A percentile compares a stretch with the other conserved stretches of the same genome.
Conservation (phyloP, 2,888 invertebrate species). For the Torymus texanus region DNA sequence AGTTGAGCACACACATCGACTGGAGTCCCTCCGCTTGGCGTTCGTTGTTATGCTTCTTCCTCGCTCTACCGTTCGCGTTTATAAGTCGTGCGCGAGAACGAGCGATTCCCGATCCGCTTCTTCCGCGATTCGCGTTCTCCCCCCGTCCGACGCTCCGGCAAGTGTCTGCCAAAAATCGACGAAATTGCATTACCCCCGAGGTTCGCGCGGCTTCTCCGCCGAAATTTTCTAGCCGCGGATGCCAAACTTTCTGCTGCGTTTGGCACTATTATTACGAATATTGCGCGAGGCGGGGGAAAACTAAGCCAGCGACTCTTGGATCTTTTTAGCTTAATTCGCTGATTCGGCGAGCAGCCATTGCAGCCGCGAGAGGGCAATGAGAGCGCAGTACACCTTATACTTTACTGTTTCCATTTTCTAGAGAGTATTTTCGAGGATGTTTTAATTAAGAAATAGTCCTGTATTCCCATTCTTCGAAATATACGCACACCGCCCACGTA, state of each 20-base stretch:
- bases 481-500: no score
- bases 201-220: neutral
- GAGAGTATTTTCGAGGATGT: no score
- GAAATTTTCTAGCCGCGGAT: slow-evolving; percentile 7
- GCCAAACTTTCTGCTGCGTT: slow-evolving; percentile 46
- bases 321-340: slow-evolving; percentile 25
- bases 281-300: slow-evolving; percentile 1
- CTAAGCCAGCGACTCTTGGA: slow-evolving; percentile 15
- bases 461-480: neutral
- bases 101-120: slow-evolving; percentile 20
- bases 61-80: neutral
- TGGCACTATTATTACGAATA: slow-evolving; percentile 37
- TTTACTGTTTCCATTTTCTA: neutral
- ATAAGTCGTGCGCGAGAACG: slow-evolving; percentile 48
- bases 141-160: neutral
- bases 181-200: slow-evolving; percentile 39
- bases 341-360: slow-evolving; percentile 10
- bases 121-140: neutral
- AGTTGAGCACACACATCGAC: slow-evolving; percentile 14
- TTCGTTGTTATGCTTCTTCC: slow-evolving; percentile 9
- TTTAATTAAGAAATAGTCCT: neutral
- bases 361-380: no score
- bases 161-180: slow-evolving; percentile 45
- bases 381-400: neutral
- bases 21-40: no score